Evolutionary conservation across 2,888 invertebrate genomes (phyloP).

Genomic region (Nipponacmea schrenckii): DNA sequence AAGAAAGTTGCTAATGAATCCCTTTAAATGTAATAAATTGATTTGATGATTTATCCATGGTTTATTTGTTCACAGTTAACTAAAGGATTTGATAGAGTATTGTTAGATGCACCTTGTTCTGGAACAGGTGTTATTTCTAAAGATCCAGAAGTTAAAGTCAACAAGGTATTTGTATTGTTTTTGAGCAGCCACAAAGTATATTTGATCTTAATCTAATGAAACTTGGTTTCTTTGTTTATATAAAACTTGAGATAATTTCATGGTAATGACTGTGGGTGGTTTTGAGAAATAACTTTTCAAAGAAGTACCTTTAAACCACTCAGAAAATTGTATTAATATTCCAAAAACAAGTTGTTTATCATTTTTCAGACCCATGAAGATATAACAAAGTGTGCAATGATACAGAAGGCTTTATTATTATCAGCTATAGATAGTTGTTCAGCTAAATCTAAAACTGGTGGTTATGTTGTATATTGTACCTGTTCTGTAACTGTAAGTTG

Average conservation of each 20-base stretch:
- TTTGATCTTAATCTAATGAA: too few species aligned
- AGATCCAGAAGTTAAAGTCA: constrained; percentile 90
- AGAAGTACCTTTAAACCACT: too few species aligned
- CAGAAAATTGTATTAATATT: background rate
- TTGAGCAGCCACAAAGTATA: too few species aligned
- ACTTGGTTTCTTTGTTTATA: too few species aligned
- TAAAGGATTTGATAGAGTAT: constrained; percentile 92
- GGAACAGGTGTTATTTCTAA: constrained; percentile 98
- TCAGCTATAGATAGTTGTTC: constrained; percentile 97
- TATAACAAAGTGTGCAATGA: constrained; percentile 88
- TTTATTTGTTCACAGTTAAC: constrained; percentile 73
- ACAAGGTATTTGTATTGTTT: constrained; percentile 43
- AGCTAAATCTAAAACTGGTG: constrained; percentile 90
- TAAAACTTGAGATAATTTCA: too few species aligned
- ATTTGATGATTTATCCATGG: too few species aligned
- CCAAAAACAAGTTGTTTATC: background rate
- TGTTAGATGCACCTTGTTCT: constrained; percentile 97
- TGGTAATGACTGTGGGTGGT: too few species aligned
- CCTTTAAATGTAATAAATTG: too few species aligned
- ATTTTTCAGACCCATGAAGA: constrained; percentile 78
- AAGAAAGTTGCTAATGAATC: too few species aligned
- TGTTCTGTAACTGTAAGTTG: constrained; percentile 86
- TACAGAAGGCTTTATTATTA: constrained; percentile 90
- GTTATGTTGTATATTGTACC: constrained; percentile 97
- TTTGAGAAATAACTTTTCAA: too few species aligned